Evolutionary conservation across 2,113 vertebrate genomes (phyloP), one percentile per base, ranked within the genome.

Genomic region (Paralichthys olivaceus): DNA sequence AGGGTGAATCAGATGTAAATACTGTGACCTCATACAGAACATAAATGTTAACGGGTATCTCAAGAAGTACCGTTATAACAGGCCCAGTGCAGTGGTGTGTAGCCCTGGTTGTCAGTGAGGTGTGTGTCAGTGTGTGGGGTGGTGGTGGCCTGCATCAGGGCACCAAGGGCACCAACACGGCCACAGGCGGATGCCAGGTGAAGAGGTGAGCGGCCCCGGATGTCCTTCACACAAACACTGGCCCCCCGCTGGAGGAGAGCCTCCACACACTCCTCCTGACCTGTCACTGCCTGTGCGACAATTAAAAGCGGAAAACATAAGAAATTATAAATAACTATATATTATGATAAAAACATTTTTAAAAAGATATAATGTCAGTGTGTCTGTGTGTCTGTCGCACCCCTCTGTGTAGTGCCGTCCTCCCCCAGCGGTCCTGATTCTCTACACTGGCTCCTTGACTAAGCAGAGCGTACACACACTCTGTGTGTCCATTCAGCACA

Each of bases 21-120:
- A 4, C 37, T 13, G 1, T 23, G 32, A 28, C 15, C 26, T 53
- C 13, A 43, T 1, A 23, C 23, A 28, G 14, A 59, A 32, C 59
- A 56, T 8, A 49, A 12, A 20, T 7, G 22, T 7, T 12, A 43
- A 28, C 34, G 5, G 22, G 53, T 56, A 0, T 58, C 11, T 59
- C 11, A 7, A 60, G 43, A 56, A 11, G 57, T 95, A 99, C 98
- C 98, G 2, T 98, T 98, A 77, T 99, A 99, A 92, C 96, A 98
- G 84, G 98, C 98, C 98, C 98, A 99, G 57, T 99, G 98, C 80
- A 99, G 95, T 0, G 98, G 97, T 6, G 98, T 99, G 57, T 99
- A 99, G 88, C 98, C 98, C 1, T 96, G 95, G 95, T 94, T 97
- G 95, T 99, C 98, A 56, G 94, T 93, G 80, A 95, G 79, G 23